phyloP scores from a whole-genome alignment of 2,797 vertebrate genomes.

The Xiphorhynchus erythropygius region DNA sequence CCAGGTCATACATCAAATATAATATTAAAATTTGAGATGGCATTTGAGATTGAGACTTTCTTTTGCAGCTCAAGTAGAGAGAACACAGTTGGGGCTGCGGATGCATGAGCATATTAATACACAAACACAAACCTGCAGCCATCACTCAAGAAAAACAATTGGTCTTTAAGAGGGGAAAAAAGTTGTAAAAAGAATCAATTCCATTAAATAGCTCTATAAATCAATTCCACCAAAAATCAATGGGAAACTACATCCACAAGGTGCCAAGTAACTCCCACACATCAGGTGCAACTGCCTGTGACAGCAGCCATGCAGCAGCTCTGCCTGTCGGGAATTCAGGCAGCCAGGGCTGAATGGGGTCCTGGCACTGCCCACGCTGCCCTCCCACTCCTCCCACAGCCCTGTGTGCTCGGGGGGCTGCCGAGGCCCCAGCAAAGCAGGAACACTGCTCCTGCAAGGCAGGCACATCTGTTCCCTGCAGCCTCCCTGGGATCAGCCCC shows the following conservation, averaged over 20 bases:
- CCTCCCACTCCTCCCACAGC: background rate
- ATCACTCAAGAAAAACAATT: constrained; percentile 55
- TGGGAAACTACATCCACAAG: constrained; percentile 35
- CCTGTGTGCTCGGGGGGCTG: accelerated
- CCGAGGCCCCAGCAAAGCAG: background rate
- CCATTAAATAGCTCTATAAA: constrained; percentile 68
- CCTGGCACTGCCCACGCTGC: background rate
- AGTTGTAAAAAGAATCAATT: constrained; percentile 67
- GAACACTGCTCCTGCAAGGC: background rate
- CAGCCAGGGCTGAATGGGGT: background rate
- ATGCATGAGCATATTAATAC: constrained; percentile 12
- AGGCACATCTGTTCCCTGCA: background rate
- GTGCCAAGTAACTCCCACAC: constrained; percentile 48
- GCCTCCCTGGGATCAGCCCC: background rate
- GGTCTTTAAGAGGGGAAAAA: constrained; percentile 58
- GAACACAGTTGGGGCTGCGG: background rate
- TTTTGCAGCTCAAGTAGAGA: background rate
- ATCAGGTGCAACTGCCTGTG: constrained; percentile 34
- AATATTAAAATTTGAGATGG: constrained; percentile 57
- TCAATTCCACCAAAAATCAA: constrained; percentile 69
- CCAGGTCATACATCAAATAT: constrained; percentile 56
- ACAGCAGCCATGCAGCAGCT: background rate
- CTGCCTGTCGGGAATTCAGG: background rate
- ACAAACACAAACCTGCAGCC: constrained; percentile 39
- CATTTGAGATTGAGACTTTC: constrained; percentile 46